Base-by-base conservation (phyloP, 2,888 invertebrate species). In the Cyclophora albipunctata region DNA sequence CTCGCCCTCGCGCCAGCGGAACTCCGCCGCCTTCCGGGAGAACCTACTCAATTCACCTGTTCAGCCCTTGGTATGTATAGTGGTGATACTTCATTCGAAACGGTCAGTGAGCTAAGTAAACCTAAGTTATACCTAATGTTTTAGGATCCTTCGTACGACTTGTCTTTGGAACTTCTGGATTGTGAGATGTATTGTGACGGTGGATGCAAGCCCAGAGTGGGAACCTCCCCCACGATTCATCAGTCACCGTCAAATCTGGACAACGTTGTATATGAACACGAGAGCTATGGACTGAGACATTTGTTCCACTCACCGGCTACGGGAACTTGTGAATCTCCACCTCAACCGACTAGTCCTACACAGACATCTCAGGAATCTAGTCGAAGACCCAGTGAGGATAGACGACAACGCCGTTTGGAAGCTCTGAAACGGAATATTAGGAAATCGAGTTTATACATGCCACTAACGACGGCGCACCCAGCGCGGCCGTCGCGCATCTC, bases 311-410 rank as follows among this genome's bases (percentile, higher is more conserved):
- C 68, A 35, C 77, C 74, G 41, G 66, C 67, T 2, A 67, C 72
- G 2, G 75, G 72, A 2, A 65, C 78, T n/a, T 81, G 81, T 40
- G 79, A 82, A 60, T 95, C 95, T 0, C 95, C 95, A 0, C 95
- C 95, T 0, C 91, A 93, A 63, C 94, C 95, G 3, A 95, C 95
- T n/a, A 95, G 94, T 69, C 95, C 95, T 3, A 95, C 94, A 6
- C 90, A 92, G 59, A 93, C 93, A 69, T 92, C 94, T 57, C 90
- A 92, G 47, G 94, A 95, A 63, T 90, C 95, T 34, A 89, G 94
- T 53, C 92, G 93, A 60, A 92, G 93, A 73, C 70, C 75, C 7
- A 76, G 71, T 51, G 85, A 89, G 88, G 76, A 93, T 84, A 53
- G 91, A 85, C 73, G 89, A 63, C 73, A 77, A 42, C 60, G 92